phyloP scores from a whole-genome alignment of 2,888 invertebrate species.

The Eurytoma adleriae region DNA sequence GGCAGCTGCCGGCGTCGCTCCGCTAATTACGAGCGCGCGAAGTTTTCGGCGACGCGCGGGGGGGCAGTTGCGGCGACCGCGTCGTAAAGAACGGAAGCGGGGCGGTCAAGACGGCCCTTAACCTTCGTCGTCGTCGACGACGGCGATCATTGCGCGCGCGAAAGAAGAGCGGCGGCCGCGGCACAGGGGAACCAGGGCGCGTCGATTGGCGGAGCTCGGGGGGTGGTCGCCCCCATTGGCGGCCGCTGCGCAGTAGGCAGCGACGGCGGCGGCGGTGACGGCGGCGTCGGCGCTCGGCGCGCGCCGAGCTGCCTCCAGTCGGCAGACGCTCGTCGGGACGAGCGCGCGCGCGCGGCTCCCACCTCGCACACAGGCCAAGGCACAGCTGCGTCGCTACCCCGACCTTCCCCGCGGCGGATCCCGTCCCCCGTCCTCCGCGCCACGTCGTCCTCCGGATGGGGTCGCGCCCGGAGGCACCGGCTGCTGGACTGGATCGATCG shows the following conservation, averaged over 20 bases:
- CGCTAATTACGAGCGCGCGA: no score
- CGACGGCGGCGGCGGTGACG: conserved; percentile 2
- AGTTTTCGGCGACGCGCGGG: not conserved
- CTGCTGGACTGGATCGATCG: conserved; percentile 24
- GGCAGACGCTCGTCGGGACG: conserved; percentile 53
- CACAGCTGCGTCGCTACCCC: not conserved
- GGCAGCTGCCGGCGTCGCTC: no score
- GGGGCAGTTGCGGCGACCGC: no score
- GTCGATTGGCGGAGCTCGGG: conserved; percentile 24
- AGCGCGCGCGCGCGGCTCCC: conserved; percentile 27
- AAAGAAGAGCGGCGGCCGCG: not conserved
- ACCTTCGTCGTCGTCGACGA: conserved; percentile 24
- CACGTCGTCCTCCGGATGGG: no score
- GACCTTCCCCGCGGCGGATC: not conserved
- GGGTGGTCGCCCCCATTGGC: conserved; percentile 22
- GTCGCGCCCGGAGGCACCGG: not conserved
- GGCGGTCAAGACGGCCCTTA: conserved; percentile 46
- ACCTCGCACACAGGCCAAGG: not conserved
- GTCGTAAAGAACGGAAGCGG: not conserved
- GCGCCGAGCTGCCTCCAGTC: conserved; percentile 41
- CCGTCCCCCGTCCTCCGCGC: not conserved
- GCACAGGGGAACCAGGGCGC: conserved; percentile 6
- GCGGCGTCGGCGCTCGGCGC: not conserved
- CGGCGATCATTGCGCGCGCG: not conserved
- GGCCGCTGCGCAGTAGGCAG: not conserved